A percentile compares a stretch with the other conserved stretches of the same genome.
phyloP scores from a whole-genome alignment of 1,140 invertebrate species.

The Epicauta chinensis region DNA sequence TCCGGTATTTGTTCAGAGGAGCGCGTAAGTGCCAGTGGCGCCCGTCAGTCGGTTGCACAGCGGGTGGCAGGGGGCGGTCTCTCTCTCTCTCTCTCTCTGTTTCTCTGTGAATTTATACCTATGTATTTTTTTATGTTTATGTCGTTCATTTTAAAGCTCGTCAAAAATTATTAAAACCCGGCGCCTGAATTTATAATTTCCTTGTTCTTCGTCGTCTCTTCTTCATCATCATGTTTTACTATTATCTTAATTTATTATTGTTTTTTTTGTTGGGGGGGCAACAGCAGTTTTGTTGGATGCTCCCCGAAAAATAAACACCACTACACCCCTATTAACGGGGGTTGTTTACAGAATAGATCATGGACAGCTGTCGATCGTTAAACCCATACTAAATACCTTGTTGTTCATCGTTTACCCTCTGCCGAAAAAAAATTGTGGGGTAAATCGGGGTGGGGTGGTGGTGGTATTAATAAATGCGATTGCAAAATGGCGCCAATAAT shows the following conservation, averaged over 20 bases:
- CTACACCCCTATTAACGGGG: background rate
- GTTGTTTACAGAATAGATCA: conserved; percentile 16
- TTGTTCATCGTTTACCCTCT: no score
- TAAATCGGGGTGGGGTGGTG: no score
- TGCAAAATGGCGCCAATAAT: no score
- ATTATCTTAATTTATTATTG: background rate
- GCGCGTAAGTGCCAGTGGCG: conserved; percentile 27
- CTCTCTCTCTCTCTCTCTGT: conserved; percentile 18
- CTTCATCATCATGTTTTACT: background rate
- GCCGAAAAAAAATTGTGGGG: no score
- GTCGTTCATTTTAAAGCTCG: conserved; percentile 1
- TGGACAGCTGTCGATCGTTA: conserved; percentile 10
- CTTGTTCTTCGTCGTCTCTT: conserved; percentile 14
- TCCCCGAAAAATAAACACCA: background rate
- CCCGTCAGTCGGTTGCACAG: conserved; percentile 27
- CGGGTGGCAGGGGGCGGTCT: conserved; percentile 8
- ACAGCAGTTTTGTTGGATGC: no score
- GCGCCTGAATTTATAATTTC: conserved; percentile 17
- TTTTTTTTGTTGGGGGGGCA: background rate
- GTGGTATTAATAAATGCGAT: no score
- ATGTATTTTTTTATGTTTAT: background rate
- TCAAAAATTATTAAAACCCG: conserved; percentile 17
- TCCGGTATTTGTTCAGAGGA: conserved; percentile 22
- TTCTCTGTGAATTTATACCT: background rate
- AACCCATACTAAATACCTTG: no score